Base-by-base conservation (phyloP, 2,113 vertebrate species). In the Xenus cinereus region DNA sequence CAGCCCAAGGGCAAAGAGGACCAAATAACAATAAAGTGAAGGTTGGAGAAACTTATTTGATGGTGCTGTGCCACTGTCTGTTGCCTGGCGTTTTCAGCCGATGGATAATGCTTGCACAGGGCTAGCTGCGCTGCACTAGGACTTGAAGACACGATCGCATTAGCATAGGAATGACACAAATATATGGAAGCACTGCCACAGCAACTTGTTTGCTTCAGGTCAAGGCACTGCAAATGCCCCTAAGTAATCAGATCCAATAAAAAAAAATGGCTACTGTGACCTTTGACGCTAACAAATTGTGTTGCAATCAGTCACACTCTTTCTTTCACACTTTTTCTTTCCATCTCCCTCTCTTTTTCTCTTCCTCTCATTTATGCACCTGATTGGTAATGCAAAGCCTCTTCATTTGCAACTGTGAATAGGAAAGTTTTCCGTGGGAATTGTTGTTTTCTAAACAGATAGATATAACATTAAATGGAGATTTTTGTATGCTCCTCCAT, bases 261-360 rank as follows among this genome's bases (percentile, higher is more conserved):
- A 95, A 96, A 96, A 83, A 41, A 33, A 46, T 74, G 67, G 32
- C 39, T 69, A 22, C 26, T 23, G 80, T 95, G 93, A 96, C 94
- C 92, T 98, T 87, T 91, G 93, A 95, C 88, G 89, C 66, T 96
- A 92, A 96, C 73, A 84, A 95, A 93, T 96, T 74, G 28, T 86
- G 76, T 75, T 90, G 86, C 43, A 24, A 67, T 90, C 69, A 71
- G 46, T 87, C 68, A 39, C 26, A 30, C 15, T 74, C 35, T 53
- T 92, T 69, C 50, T 82, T 87, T 78, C 41, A 22, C 73, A 53
- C 54, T 13, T 22, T 53, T 75, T 69, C 30, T 72, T 54, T 63
- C 77, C 20, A 57, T 69, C 27, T 69, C 54, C 23, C 5, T 63
- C 43, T 81, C 30, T 95, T 86, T 89, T 26, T 86, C 81, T 74